A percentile compares a stretch with the other conserved stretches of the same genome.
These are phyloP conservation scores for Sycophaga agraensis DNA, from an alignment of 1,140 invertebrate species.

Conservation along the genomic window DNA sequence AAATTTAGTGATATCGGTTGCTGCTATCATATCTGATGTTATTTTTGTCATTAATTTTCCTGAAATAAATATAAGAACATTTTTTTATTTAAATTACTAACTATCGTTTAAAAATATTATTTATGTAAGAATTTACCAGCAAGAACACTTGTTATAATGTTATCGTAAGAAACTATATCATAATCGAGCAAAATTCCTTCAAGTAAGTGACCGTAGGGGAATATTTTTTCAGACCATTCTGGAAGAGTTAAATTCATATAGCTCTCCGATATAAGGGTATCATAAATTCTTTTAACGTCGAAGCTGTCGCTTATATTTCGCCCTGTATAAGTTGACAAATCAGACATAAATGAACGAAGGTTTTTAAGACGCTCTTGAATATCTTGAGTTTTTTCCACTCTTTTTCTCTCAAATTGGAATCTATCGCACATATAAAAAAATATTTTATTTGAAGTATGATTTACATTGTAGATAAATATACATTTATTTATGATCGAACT, in stretches of 20 bases:
- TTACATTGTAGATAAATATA: too few species aligned
- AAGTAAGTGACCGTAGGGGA: conserved; percentile 32
- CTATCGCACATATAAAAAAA: too few species aligned
- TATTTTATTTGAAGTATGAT: too few species aligned
- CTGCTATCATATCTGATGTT: conserved; percentile 49
- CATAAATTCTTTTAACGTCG: conserved; percentile 36
- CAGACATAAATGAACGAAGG: not conserved
- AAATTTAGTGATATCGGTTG: conserved; percentile 43
- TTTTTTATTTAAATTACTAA: not conserved
- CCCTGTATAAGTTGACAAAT: conserved; percentile 29
- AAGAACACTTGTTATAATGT: conserved; percentile 48
- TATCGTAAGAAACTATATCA: conserved; percentile 47
- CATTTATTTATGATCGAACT: too few species aligned
- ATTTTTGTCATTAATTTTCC: conserved; percentile 61
- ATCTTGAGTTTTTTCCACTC: not conserved
- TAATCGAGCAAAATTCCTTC: conserved; percentile 47
- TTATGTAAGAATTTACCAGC: conserved; percentile 54
- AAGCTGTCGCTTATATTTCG: conserved; percentile 30
- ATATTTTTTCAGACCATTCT: conserved; percentile 38
- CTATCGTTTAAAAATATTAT: too few species aligned
- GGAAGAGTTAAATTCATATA: conserved; percentile 37
- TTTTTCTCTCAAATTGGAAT: not conserved
- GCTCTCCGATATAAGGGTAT: conserved; percentile 34
- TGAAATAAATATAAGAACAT: conserved; percentile 27
- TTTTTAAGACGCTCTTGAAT: not conserved